phyloP scores from a whole-genome alignment of 2,113 vertebrate genomes.

The Siphamia tubifer region DNA sequence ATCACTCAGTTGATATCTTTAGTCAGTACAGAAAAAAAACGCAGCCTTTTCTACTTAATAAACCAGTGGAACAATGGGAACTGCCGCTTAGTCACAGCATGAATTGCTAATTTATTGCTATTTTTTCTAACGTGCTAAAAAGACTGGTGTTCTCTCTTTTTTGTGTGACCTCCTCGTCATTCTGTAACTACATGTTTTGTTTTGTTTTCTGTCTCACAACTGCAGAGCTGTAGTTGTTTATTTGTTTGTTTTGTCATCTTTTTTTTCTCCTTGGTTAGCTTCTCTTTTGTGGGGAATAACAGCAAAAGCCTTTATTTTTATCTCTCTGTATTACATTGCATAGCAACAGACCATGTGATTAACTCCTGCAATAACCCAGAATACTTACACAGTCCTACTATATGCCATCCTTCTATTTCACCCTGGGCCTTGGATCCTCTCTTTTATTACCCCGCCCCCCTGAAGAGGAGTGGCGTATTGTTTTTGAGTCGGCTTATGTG shows the following conservation, averaged over 20 bases:
- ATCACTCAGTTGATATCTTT: neutral
- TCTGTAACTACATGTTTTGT: neutral
- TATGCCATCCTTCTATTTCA: neutral
- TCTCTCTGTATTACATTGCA: constrained; percentile 36
- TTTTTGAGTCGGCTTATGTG: too few species aligned
- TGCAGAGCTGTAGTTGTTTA: neutral
- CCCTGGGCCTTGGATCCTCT: neutral
- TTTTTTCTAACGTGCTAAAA: neutral
- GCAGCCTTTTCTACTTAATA: neutral
- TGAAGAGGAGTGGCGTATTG: too few species aligned
- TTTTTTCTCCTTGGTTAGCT: neutral
- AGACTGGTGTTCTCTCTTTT: neutral
- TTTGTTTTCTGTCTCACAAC: neutral
- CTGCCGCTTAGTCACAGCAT: neutral
- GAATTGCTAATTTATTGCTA: neutral
- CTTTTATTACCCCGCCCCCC: too few species aligned
- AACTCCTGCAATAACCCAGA: constrained; percentile 19
- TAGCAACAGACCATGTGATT: constrained; percentile 57
- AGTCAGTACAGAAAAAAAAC: neutral
- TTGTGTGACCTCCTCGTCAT: neutral
- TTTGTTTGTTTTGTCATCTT: neutral
- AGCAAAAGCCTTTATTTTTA: constrained; percentile 48
- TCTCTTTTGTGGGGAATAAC: constrained; percentile 28
- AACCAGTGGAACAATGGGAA: neutral
- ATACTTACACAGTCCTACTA: neutral